A percentile compares a stretch with the other conserved stretches of the same genome.
Evolutionary conservation across 1,140 invertebrate genomes (phyloP).

Genomic region (Diachasma alloeum): DNA sequence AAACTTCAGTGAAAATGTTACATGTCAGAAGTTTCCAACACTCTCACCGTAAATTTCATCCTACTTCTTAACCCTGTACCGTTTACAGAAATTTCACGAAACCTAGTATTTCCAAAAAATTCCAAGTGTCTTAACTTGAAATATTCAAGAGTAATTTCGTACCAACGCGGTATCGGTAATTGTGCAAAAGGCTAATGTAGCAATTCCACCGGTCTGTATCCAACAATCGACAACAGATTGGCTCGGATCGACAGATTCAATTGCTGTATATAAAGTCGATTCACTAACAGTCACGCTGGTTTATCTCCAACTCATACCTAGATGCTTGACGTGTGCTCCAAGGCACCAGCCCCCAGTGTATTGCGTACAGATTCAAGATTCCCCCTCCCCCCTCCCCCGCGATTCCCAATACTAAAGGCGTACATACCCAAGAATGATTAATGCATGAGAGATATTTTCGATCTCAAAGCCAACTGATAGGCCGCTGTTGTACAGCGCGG

Average conservation of each 20-base stretch:
- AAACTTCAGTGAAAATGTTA: no score
- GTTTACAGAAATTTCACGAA: no score
- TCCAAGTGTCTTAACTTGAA: no score
- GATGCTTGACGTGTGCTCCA: neutral
- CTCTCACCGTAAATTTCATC: no score
- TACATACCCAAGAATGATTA: conserved; percentile 45
- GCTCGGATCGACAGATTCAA: neutral
- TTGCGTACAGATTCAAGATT: neutral
- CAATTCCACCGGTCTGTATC: neutral
- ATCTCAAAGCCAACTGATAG: conserved; percentile 26
- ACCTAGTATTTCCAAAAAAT: no score
- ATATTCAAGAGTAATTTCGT: no score
- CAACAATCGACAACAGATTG: neutral
- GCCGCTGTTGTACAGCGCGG: neutral
- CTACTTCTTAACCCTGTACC: no score
- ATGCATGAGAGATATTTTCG: conserved; percentile 53
- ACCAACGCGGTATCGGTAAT: neutral
- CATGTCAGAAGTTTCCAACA: no score
- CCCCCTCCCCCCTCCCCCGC: neutral
- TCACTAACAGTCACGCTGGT: neutral
- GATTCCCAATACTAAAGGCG: neutral
- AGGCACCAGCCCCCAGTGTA: neutral
- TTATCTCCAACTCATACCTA: neutral
- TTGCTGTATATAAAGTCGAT: neutral
- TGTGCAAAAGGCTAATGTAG: neutral